phyloP scores from a whole-genome alignment of 1,140 invertebrate species.

The Drosophila varians region DNA sequence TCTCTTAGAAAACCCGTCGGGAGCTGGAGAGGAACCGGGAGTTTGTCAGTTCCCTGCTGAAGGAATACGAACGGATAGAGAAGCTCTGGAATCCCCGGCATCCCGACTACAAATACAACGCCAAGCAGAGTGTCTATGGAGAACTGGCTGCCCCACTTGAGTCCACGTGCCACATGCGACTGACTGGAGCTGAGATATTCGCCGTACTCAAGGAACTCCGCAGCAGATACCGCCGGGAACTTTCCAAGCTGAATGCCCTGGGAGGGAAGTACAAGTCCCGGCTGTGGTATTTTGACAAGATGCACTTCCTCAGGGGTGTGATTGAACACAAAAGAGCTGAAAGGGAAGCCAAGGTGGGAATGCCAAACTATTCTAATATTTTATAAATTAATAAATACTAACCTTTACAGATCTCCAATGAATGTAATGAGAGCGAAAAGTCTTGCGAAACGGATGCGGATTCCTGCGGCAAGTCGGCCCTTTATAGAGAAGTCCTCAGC shows the following conservation, averaged over 20 bases:
- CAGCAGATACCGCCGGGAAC: conserved; percentile 63
- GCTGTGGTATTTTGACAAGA: conserved; percentile 69
- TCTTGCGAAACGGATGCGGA: conserved; percentile 69
- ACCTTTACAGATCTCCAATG: conserved; percentile 32
- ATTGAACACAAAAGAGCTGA: conserved; percentile 72
- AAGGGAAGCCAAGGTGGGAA: conserved; percentile 60
- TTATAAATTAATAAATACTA: background rate
- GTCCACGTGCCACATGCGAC: conserved; percentile 47
- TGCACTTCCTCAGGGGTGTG: conserved; percentile 65
- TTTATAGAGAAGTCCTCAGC: conserved; percentile 66
- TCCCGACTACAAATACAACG: conserved; percentile 75
- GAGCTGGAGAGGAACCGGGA: conserved; percentile 70
- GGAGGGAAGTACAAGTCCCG: conserved; percentile 62
- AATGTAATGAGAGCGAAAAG: conserved; percentile 63
- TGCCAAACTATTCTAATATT: background rate
- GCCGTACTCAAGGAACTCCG: conserved; percentile 66
- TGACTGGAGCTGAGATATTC: conserved; percentile 66
- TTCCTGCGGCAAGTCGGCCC: conserved; percentile 55
- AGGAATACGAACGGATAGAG: conserved; percentile 69
- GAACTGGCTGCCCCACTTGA: conserved; percentile 64
- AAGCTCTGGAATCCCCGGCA: conserved; percentile 79
- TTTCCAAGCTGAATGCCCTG: conserved; percentile 58
- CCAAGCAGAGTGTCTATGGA: conserved; percentile 62
- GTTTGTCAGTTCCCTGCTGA: conserved; percentile 56
- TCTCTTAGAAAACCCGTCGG: conserved; percentile 50